These are phyloP conservation scores for Drosophila atripex DNA, from an alignment of 2,888 invertebrate species.

Conservation along the genomic window DNA sequence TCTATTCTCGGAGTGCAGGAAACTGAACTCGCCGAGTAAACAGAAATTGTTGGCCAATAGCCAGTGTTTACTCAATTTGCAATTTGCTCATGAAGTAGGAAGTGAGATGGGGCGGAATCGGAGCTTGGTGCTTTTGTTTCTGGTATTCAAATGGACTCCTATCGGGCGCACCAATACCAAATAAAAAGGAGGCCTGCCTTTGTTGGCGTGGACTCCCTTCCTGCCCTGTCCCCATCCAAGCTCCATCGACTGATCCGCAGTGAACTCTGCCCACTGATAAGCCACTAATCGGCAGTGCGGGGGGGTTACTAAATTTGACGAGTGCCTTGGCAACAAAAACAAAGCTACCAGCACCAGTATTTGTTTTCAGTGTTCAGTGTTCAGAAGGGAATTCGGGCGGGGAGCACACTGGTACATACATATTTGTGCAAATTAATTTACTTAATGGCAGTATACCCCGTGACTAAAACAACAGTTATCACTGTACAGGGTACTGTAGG, in stretches of 20 bases:
- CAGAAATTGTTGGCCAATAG: constrained; percentile 16
- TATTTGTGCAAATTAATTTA: constrained; percentile 4
- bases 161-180: constrained; percentile 5
- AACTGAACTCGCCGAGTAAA: constrained; percentile 27
- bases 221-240: too few species aligned
- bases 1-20: constrained; percentile 8
- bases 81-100: constrained; percentile 32
- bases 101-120: constrained; percentile 26
- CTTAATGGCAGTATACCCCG: neutral
- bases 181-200: constrained; percentile 42
- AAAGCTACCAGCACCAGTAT: neutral
- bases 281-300: constrained; percentile 19
- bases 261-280: constrained; percentile 54
- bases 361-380: neutral
- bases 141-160: constrained; percentile 20
- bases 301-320: constrained; percentile 8
- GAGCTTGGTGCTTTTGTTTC: constrained; percentile 11
- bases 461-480: constrained; percentile 22
- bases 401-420: neutral
- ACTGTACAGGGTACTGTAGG: constrained; percentile 1
- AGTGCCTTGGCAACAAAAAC: constrained; percentile 51
- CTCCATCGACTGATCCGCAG: neutral
- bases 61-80: constrained; percentile 16
- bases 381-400: neutral
- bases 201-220: constrained; percentile 9